These are phyloP conservation scores for Manacus vitellinus DNA, from an alignment of 2,113 vertebrate species.

Conservation along the genomic window DNA sequence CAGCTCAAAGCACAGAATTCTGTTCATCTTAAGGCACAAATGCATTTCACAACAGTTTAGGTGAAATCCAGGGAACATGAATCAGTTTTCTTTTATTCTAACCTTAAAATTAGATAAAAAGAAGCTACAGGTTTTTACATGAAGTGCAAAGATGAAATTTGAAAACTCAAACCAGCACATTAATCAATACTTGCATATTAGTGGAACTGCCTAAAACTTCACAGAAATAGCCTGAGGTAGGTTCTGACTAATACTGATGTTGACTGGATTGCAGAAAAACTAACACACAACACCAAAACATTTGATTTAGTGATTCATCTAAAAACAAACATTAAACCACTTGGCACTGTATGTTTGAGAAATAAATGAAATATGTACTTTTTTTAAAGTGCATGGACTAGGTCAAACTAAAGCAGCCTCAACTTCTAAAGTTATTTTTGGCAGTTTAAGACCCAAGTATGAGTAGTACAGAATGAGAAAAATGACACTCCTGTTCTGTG, in stretches of 20 bases:
- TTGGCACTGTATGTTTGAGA: background rate
- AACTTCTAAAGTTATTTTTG: background rate
- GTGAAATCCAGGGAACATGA: background rate
- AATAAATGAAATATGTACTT: background rate
- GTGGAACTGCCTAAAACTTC: background rate
- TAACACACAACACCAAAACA: background rate
- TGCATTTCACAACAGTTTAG: background rate
- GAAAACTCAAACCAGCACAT: background rate
- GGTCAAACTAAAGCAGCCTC: background rate
- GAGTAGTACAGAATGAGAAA: background rate
- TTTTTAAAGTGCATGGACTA: background rate
- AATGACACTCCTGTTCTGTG: accelerated
- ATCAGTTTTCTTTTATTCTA: background rate
- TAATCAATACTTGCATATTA: background rate
- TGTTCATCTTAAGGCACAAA: background rate
- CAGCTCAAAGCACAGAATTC: background rate
- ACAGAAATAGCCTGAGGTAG: background rate
- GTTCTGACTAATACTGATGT: background rate
- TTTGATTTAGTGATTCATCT: background rate
- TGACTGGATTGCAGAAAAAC: background rate
- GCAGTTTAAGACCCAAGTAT: background rate
- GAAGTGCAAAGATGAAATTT: background rate
- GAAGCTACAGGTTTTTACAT: background rate
- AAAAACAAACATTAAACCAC: background rate
- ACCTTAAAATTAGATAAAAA: background rate